Conservation (phyloP, 2,888 invertebrate species). For the Scaptomyza polygonia region DNA sequence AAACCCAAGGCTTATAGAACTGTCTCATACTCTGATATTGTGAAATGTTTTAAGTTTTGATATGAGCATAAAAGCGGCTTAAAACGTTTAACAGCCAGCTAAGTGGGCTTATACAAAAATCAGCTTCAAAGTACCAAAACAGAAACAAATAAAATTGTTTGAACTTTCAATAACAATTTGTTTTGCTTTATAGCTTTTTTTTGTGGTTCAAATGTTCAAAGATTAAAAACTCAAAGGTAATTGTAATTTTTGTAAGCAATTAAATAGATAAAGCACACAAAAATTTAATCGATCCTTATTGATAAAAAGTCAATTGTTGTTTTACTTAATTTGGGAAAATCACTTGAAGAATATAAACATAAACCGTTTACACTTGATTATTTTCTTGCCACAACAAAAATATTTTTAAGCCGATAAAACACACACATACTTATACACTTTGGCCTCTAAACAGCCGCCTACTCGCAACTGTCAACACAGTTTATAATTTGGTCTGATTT, state of each 20-base stretch:
- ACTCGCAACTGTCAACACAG: constrained; percentile 15
- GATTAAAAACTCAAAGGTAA: no score
- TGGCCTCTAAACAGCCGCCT: neutral
- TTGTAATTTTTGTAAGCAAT: neutral
- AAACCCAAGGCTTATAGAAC: neutral
- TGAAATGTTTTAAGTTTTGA: constrained; percentile 60
- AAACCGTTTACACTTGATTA: neutral
- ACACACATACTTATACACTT: neutral
- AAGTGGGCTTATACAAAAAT: constrained; percentile 12
- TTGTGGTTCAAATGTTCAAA: neutral
- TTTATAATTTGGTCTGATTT: constrained; percentile 24
- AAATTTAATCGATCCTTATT: neutral
- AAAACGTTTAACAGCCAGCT: constrained; percentile 5
- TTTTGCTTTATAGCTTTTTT: neutral
- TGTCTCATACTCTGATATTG: neutral
- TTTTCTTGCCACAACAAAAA: neutral
- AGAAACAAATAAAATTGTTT: neutral
- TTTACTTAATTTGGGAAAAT: no score
- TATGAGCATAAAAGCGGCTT: constrained; percentile 60
- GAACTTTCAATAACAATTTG: constrained; percentile 3
- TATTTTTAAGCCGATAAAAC: constrained; percentile 8
- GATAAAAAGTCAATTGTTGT: no score
- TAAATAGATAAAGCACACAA: neutral
- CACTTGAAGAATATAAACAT: neutral
- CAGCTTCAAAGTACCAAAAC: neutral